Evolutionary conservation across 1,140 invertebrate species (phyloP).

Genomic region (Leptestheria dahalacensis): DNA sequence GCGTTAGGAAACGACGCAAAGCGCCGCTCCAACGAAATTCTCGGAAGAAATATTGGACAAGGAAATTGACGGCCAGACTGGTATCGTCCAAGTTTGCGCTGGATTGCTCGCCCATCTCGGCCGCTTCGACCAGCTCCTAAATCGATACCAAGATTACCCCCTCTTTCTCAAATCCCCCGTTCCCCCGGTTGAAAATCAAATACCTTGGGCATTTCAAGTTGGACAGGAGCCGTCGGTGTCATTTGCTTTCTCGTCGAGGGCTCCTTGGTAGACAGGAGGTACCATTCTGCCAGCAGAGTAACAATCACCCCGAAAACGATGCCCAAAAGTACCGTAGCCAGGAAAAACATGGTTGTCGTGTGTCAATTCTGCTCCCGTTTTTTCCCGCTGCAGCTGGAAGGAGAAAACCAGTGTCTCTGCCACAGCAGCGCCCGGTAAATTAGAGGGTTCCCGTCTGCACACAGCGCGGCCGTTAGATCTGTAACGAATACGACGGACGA

Average conservation of each 20-base stretch:
- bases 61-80: conserved; percentile 9
- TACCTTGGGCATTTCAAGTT: background rate
- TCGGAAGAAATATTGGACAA: conserved; percentile 14
- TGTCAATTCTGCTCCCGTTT: no score
- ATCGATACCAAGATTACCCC: no score
- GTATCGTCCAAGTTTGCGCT: background rate
- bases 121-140: background rate
- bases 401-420: no score
- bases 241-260: background rate
- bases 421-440: no score
- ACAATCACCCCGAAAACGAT: background rate
- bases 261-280: background rate
- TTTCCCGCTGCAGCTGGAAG: no score
- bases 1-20: conserved; percentile 7
- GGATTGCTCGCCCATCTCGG: background rate
- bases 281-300: background rate
- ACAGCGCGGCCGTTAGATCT: no score
- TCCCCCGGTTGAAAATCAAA: background rate
- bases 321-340: background rate
- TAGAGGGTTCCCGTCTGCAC: no score
- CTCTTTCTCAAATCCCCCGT: no score
- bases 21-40: conserved; percentile 10
- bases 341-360: background rate
- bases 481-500: no score
- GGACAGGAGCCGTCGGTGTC: background rate